phyloP scores from a whole-genome alignment of 2,113 vertebrate genomes.

The Nansenia antarctica region DNA sequence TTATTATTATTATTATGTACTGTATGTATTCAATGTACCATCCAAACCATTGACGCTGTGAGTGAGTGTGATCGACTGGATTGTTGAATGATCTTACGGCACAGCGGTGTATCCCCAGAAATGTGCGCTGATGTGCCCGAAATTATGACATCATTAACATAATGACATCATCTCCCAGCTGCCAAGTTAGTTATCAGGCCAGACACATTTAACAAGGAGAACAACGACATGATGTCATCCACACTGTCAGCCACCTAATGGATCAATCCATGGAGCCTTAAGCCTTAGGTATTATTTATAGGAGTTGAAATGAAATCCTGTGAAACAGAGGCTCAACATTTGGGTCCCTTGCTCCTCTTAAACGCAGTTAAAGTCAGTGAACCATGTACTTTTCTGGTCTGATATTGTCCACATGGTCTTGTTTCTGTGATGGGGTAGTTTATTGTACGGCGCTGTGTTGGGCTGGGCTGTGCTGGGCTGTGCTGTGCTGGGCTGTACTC shows the following conservation, averaged over 20 bases:
- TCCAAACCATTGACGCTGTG: no score
- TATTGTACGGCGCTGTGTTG: no score
- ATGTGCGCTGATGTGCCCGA: slow-evolving; percentile 12
- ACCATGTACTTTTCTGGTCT: not conserved
- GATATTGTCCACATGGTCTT: not conserved
- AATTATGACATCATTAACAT: slow-evolving; percentile 34
- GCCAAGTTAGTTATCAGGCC: slow-evolving; percentile 19
- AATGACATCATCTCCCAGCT: slow-evolving; percentile 50
- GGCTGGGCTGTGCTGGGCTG: not conserved
- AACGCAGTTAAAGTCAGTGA: not conserved
- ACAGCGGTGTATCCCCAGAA: not conserved
- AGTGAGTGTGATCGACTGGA: slow-evolving; percentile 2
- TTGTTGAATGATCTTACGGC: slow-evolving; percentile 3
- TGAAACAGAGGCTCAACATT: slow-evolving; percentile 23
- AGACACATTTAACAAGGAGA: slow-evolving; percentile 57
- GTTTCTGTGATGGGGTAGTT: not conserved
- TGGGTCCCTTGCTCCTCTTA: slow-evolving; percentile 3
- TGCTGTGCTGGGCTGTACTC: not conserved
- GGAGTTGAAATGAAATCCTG: slow-evolving; percentile 44
- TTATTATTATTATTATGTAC: no score
- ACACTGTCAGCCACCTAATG: slow-evolving; percentile 49
- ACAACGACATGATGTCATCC: slow-evolving; percentile 57
- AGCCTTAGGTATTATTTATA: slow-evolving; percentile 37
- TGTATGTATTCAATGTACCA: no score
- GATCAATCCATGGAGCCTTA: not conserved